Conservation (phyloP, 2,797 vertebrate species). For the Euphonia xanthogaster region DNA sequence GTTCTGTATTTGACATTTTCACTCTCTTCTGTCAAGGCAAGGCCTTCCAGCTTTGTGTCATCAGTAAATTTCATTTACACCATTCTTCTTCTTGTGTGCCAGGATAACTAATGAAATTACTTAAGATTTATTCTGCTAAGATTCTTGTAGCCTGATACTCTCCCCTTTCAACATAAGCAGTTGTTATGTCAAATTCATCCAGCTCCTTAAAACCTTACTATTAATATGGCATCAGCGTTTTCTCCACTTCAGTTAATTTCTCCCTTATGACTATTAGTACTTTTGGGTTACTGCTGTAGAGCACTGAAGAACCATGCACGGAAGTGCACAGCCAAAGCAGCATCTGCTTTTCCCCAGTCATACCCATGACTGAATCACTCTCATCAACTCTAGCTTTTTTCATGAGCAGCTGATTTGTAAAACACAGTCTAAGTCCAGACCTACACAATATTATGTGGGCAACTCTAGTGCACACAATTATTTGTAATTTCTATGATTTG, state of each 20-base stretch:
- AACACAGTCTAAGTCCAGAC: background rate
- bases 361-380: background rate
- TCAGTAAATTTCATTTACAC: background rate
- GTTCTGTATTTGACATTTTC: background rate
- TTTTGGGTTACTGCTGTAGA: background rate
- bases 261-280: background rate
- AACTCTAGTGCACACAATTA: background rate
- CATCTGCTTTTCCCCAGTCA: background rate
- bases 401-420: background rate
- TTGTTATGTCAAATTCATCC: background rate
- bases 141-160: background rate
- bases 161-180: background rate
- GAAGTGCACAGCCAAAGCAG: background rate
- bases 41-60: background rate
- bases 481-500: background rate
- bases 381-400: background rate
- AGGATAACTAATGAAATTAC: slow-evolving; percentile 1
- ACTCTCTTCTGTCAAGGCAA: background rate
- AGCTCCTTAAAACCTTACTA: background rate
- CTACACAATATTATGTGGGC: accelerated
- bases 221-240: background rate
- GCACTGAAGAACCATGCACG: background rate
- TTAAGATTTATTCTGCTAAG: background rate
- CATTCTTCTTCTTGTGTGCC: background rate
- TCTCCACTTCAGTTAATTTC: background rate